Base-by-base conservation (phyloP, 2,888 invertebrate genomes). In the Melanophora roralis region DNA sequence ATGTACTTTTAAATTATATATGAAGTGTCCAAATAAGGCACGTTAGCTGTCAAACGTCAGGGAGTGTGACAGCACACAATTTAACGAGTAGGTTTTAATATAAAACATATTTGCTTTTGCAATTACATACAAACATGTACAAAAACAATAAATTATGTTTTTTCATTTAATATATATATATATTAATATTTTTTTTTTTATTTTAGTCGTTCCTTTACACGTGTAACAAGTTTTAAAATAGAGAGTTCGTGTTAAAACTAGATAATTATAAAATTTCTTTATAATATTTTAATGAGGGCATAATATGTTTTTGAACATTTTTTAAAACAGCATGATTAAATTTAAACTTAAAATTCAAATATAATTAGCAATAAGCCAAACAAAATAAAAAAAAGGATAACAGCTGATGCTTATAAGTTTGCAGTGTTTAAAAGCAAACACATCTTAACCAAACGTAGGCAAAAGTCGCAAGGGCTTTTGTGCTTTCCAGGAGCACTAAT, bases 141-240 rank as follows among this genome's bases (percentile, higher is more conserved):
- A 67, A 32, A 32, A n/a, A n/a, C 57, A 57, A 47, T 23, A 57
- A 57, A 68, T 67, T 45, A 19, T 43, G 55, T 68, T 57, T 45
- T 57, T 68, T 45, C 57, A 57, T 45, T 47, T 45, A 47, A 16
- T 36, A 57, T 57, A 19, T 12, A 57, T 36, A 57, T 45, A 27
- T 47, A 38, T 36, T 38, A 19, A 21, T 47, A 16, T 21, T 60
- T 11, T 60, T n/a, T 11, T 60, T 2, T 6, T 38, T 32, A 51
- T 7, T 59, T 23, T 3, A 16, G 16, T 21, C 16, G 16, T 6
- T 21, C 27, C 27, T 5, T 27, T 6, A 6, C 6, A 27, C 6
- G 3, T 6, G 6, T 27, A 27, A 3, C 6, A 6, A 27, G 6
- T 27, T 27, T 27, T 27, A 5, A 27, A 27, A 27, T 27, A n/a